Percentiles rank a stretch among this genome's conserved stretches.
Evolutionary conservation across 2,113 vertebrate species (phyloP).

Genomic region (Solea senegalensis): DNA sequence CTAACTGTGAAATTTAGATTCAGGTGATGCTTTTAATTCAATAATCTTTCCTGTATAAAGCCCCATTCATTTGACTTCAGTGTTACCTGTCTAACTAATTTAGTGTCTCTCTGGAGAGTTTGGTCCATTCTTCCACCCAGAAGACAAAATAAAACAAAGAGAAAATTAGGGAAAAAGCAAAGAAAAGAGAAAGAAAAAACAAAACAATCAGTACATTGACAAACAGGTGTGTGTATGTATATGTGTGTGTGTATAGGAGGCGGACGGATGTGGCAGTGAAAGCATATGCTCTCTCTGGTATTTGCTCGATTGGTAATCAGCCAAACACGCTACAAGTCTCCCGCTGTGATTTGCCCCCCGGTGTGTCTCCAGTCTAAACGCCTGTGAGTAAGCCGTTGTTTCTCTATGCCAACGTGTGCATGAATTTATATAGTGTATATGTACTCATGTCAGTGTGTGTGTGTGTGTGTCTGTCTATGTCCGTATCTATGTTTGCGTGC

Average conservation of each 20-base stretch:
- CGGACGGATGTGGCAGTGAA: slow-evolving; percentile 61
- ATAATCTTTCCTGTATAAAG: not conserved
- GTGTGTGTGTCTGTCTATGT: slow-evolving; percentile 26
- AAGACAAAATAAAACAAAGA: slow-evolving; percentile 8
- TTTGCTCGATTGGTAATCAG: slow-evolving; percentile 76
- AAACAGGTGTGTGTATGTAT: slow-evolving; percentile 44
- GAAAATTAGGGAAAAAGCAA: not conserved
- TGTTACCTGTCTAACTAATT: slow-evolving; percentile 1
- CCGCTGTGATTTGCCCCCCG: slow-evolving; percentile 72
- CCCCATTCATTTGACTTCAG: not conserved
- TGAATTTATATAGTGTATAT: slow-evolving; percentile 52
- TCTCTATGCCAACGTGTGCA: slow-evolving; percentile 46
- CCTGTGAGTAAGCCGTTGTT: slow-evolving; percentile 67
- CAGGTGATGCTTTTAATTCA: not conserved
- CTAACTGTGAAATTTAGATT: slow-evolving; percentile 3
- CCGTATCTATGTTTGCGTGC: slow-evolving; percentile 40
- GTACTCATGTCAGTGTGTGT: slow-evolving; percentile 44
- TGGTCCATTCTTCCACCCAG: not conserved
- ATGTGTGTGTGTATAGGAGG: slow-evolving; percentile 50
- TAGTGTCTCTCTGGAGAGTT: not conserved
- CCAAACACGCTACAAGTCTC: slow-evolving; percentile 71
- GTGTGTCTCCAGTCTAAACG: slow-evolving; percentile 68
- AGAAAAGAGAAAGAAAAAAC: slow-evolving; percentile 2
- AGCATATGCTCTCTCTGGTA: slow-evolving; percentile 63
- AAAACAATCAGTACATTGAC: slow-evolving; percentile 55